Base-by-base conservation (phyloP, 2,113 vertebrate genomes). In the Triplophysa dalaica region DNA sequence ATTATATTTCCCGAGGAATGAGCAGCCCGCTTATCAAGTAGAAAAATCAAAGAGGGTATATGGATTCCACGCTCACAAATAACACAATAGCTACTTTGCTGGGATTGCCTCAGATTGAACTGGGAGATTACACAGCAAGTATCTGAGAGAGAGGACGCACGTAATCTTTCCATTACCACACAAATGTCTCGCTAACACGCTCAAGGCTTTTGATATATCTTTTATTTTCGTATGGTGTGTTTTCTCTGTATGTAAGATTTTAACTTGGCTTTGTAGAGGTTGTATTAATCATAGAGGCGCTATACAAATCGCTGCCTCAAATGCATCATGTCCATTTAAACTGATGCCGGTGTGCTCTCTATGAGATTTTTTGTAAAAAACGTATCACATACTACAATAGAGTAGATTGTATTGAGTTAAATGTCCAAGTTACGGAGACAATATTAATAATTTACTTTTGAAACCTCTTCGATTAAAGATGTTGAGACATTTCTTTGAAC, bases 1-100 rank as follows among this genome's bases (percentile, higher is more conserved):
- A 67, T 64, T 76, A 52, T 52, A 33, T 68, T 78, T 76, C 58
- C 73, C 14, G 43, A 38, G 16, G 83, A 80, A 84, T 83, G 81
- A 58, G 83, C 78, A 81, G 68, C 81, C 80, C 75, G 83, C 84
- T 84, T 86, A 89, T 90, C 87, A 87, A 90, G 87, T 83, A 80
- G 77, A 85, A 81, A 88, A 88, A 90, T 91, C 88, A 89, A 86
- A 90, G 79, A 78, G 63, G 38, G 63, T 80, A 65, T 84, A 80
- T 83, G 70, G 87, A 80, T 69, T 85, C 56, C 75, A 81, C 73
- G 74, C 70, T 66, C 69, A 12, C 54, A 63, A 58, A 66, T 79
- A 77, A 77, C 26, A 77, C 61, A 77, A 65, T 77, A 19, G 16
- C 45, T 43, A 65, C 62, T 77, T 65, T 7, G 24, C 58, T 72